phyloP scores from a whole-genome alignment of 2,888 invertebrate genomes.

The Pinctada fucata region DNA sequence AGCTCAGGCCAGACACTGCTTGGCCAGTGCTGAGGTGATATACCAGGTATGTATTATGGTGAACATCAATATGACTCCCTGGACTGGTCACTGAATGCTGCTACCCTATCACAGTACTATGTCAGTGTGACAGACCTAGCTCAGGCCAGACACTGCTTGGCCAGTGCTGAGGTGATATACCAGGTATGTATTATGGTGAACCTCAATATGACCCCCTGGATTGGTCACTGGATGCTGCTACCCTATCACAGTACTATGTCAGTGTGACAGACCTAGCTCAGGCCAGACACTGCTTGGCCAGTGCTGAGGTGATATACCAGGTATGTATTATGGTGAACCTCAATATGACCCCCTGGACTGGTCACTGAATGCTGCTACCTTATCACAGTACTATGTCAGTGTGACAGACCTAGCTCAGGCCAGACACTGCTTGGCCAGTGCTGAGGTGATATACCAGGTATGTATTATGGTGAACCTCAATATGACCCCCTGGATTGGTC shows the following conservation, averaged over 20 bases:
- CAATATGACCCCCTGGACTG: too few relatives aligned
- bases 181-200: too few relatives aligned
- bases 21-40: constrained; percentile 78
- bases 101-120: constrained; percentile 93
- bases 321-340: too few relatives aligned
- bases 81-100: constrained; percentile 94
- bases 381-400: constrained; percentile 93
- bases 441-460: constrained; percentile 67
- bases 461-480: too few relatives aligned
- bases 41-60: constrained; percentile 76
- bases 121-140: constrained; percentile 84
- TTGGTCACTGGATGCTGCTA: constrained; percentile 94
- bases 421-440: constrained; percentile 86
- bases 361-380: constrained; percentile 92
- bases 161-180: constrained; percentile 70
- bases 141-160: constrained; percentile 87
- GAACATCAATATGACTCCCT: too few relatives aligned
- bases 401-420: constrained; percentile 82
- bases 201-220: too few relatives aligned
- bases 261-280: constrained; percentile 82
- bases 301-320: constrained; percentile 68
- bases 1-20: constrained; percentile 85
- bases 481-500: too few relatives aligned
- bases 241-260: constrained; percentile 92
- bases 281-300: constrained; percentile 87